Percentiles rank a stretch among this genome's conserved stretches.
Conservation (phyloP, 2,113 vertebrate genomes). For the Petromus typicus region DNA sequence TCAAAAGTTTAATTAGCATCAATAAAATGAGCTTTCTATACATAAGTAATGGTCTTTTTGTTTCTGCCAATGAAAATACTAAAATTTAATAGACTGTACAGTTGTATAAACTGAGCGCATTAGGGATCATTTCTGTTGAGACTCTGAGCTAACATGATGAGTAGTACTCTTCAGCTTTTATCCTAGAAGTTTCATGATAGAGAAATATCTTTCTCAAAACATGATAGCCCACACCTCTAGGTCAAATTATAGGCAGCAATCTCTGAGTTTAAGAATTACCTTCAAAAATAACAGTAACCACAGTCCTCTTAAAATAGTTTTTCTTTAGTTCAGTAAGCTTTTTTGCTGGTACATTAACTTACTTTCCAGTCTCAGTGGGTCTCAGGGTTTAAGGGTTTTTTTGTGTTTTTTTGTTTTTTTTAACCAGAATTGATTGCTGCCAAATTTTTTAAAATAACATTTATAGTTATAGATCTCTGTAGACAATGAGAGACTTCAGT, state of each 20-base stretch:
- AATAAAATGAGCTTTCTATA: not conserved
- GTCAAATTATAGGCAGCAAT: not conserved
- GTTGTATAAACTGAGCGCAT: not conserved
- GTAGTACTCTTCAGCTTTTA: not conserved
- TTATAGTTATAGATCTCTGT: not conserved
- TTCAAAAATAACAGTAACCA: not conserved
- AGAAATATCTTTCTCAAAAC: not conserved
- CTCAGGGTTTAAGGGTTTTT: not conserved
- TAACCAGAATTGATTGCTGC: not conserved
- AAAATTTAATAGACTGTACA: not conserved
- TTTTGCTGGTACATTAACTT: slow-evolving; percentile 3
- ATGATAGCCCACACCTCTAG: not conserved
- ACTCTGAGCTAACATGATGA: not conserved
- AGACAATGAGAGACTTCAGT: not conserved
- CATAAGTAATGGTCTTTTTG: slow-evolving; percentile 34
- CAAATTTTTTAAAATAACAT: not conserved
- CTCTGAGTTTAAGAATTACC: not conserved
- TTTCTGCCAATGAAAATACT: slow-evolving; percentile 27
- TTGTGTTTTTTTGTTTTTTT: slow-evolving; percentile 26
- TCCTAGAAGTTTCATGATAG: not conserved
- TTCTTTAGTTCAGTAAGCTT: not conserved
- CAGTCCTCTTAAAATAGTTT: not conserved
- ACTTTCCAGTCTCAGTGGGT: slow-evolving; percentile 7
- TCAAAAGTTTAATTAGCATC: slow-evolving; percentile 43
- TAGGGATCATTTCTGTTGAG: not conserved